Conservation (phyloP, 37 sponge, comb jelly and placozoan species). For the Geodia barretti region DNA sequence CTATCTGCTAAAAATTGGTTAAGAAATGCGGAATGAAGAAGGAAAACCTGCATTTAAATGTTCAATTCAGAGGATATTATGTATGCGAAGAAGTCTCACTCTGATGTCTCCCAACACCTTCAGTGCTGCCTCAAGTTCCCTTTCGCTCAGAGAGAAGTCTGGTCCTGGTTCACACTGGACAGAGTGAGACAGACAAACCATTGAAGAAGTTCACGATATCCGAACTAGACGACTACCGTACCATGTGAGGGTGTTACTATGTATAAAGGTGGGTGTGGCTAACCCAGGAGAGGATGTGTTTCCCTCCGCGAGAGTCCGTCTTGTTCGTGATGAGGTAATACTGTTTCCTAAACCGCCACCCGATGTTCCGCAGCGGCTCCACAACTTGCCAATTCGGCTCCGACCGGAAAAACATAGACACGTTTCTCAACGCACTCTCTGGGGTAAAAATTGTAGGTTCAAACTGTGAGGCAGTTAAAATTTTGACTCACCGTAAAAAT, state of each 20-base stretch:
- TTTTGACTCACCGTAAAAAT: slow-evolving; percentile 65
- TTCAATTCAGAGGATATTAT: not conserved
- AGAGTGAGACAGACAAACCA: not conserved
- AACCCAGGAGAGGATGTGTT: slow-evolving; percentile 74
- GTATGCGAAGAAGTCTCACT: slow-evolving; percentile 30
- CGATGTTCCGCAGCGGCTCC: slow-evolving; percentile 61
- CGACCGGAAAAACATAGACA: slow-evolving; percentile 92
- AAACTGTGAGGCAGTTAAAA: not conserved
- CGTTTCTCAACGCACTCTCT: slow-evolving; percentile 78
- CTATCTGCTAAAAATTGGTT: not conserved
- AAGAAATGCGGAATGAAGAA: not conserved
- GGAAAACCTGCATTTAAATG: not conserved
- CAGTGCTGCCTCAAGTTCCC: slow-evolving; percentile 61
- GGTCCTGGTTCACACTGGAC: slow-evolving; percentile 78
- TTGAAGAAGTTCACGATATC: not conserved
- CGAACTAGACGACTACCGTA: not conserved
- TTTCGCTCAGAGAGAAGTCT: slow-evolving; percentile 66
- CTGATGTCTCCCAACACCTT: slow-evolving; percentile 54
- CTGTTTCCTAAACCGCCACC: slow-evolving; percentile 83
- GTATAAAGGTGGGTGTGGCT: slow-evolving; percentile 4
- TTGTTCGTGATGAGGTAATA: slow-evolving; percentile 70
- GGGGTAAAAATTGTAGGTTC: not conserved
- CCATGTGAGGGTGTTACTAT: too few relatives aligned
- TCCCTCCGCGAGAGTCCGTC: slow-evolving; percentile 21
- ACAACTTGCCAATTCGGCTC: slow-evolving; percentile 68